Conservation (phyloP, 2,888 invertebrate species). For the Mimachlamys varia region DNA sequence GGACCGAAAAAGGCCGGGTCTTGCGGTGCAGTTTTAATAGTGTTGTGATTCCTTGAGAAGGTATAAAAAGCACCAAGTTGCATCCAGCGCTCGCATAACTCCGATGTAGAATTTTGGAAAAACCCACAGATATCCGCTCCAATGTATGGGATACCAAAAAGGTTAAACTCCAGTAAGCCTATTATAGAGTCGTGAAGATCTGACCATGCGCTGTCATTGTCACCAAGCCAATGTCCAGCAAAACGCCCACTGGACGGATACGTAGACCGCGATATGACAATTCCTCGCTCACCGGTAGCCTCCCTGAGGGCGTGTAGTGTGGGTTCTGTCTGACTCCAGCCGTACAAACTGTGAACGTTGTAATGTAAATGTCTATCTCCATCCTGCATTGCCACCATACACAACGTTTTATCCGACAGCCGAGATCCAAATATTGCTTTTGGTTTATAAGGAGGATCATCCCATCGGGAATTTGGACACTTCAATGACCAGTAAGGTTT, state of each 20-base stretch:
- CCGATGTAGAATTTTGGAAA: slow-evolving; percentile 67
- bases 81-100: slow-evolving; percentile 78
- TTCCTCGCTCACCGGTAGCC: slow-evolving; percentile 79
- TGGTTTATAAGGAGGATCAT: slow-evolving; percentile 78
- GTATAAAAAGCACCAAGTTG: slow-evolving; percentile 79
- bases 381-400: slow-evolving; percentile 80
- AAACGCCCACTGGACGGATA: slow-evolving; percentile 76
- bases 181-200: slow-evolving; percentile 80
- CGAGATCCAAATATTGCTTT: slow-evolving; percentile 50
- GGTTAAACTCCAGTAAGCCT: slow-evolving; percentile 88
- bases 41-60: slow-evolving; percentile 78
- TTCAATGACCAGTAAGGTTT: slow-evolving; percentile 78
- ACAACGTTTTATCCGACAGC: slow-evolving; percentile 77
- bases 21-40: slow-evolving; percentile 64
- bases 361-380: slow-evolving; percentile 73
- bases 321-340: slow-evolving; percentile 87
- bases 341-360: slow-evolving; percentile 79
- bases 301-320: slow-evolving; percentile 83
- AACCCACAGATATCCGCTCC: slow-evolving; percentile 80
- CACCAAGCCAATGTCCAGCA: slow-evolving; percentile 78
- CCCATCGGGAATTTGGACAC: slow-evolving; percentile 67
- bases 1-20: slow-evolving; percentile 75
- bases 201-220: slow-evolving; percentile 76
- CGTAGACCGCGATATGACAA: slow-evolving; percentile 84
- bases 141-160: slow-evolving; percentile 90